Evolutionary conservation across 1,140 invertebrate species (phyloP).

Genomic region (Drosophila persimilis): DNA sequence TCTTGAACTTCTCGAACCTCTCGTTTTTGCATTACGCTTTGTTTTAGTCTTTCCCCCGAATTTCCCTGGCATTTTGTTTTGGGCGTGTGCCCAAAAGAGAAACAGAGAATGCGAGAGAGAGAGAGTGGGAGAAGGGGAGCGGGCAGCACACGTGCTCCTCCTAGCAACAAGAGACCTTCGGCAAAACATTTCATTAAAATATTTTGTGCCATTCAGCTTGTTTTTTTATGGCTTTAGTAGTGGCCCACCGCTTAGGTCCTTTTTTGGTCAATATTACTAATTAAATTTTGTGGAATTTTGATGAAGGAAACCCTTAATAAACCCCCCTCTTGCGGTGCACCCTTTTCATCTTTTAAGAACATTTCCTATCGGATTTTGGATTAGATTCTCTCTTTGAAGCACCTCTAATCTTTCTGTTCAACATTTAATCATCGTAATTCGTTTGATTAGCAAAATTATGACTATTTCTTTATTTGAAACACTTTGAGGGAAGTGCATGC

Average conservation of each 20-base stretch:
- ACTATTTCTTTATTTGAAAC: conserved; percentile 21
- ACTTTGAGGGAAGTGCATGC: background rate
- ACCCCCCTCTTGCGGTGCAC: background rate
- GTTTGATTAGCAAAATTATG: conserved; percentile 20
- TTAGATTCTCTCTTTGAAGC: conserved; percentile 15
- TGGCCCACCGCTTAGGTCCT: conserved; percentile 5
- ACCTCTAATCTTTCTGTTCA: conserved; percentile 25
- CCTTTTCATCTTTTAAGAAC: background rate
- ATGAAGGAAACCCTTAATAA: too few relatives aligned
- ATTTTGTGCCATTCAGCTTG: background rate
- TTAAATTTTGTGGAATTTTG: too few relatives aligned
- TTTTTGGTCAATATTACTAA: conserved; percentile 8
- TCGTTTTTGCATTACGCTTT: conserved; percentile 16
- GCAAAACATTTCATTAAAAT: conserved; percentile 19
- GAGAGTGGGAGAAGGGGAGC: background rate
- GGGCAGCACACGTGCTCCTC: conserved; percentile 36
- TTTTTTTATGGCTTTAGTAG: background rate
- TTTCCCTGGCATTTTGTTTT: conserved; percentile 34
- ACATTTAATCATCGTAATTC: conserved; percentile 37
- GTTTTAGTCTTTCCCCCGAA: conserved; percentile 23
- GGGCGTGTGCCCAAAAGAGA: conserved; percentile 52
- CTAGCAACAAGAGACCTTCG: conserved; percentile 39
- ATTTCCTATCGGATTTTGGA: background rate
- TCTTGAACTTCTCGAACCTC: conserved; percentile 52
- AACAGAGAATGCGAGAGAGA: background rate